Conservation (phyloP, 2,113 vertebrate genomes). For the Philantomba maxwellii region DNA sequence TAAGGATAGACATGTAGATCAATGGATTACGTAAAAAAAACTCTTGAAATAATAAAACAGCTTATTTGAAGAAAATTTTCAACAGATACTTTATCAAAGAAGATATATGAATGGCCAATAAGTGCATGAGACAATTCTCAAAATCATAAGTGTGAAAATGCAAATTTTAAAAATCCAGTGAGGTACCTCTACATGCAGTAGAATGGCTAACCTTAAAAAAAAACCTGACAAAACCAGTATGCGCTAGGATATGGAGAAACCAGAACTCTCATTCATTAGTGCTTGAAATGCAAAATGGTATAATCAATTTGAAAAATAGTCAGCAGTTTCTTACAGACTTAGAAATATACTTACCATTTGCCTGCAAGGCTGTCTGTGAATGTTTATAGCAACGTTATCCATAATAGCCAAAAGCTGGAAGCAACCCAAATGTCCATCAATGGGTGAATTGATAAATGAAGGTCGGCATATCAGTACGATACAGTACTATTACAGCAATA, state of each 20-base stretch:
- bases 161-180: background rate
- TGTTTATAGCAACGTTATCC: background rate
- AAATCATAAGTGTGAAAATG: background rate
- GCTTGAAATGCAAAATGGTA: background rate
- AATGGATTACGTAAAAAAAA: background rate
- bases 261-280: background rate
- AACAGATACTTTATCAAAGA: background rate
- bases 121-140: background rate
- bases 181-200: background rate
- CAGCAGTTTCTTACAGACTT: background rate
- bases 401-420: background rate
- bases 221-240: background rate
- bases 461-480: background rate
- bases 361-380: background rate
- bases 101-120: background rate
- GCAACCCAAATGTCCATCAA: background rate
- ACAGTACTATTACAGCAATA: background rate
- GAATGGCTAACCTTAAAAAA: background rate
- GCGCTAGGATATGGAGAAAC: background rate
- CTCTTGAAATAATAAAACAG: background rate
- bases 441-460: background rate
- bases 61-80: slow-evolving; percentile 2
- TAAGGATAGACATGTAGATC: background rate
- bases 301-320: background rate
- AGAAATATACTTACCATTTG: background rate